Evolutionary conservation across 2,888 invertebrate species (phyloP), one percentile per base, ranked within the genome.

Genomic region (Asteroscopus sphinx): DNA sequence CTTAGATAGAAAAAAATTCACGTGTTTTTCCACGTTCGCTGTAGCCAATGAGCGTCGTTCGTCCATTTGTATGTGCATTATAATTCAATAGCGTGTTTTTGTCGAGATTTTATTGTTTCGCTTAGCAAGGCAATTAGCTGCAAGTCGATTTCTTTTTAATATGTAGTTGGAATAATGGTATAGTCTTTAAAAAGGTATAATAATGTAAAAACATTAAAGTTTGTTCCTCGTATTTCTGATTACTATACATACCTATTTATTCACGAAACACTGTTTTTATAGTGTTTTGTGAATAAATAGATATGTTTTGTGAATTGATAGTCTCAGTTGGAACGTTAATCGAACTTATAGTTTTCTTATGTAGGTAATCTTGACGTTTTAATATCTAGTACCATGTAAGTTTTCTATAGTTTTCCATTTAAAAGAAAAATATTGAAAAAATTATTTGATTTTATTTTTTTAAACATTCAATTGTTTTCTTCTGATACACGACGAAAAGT

Each of bases 11-110:
- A 93, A 92, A 91, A 78, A 76, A 73, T 79, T 91, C 86, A 93
- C 91, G 92, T 93, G 91, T 92, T 92, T 92, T 93, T 91, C 91
- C 90, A 90, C 87, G 87, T 83, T 82, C 69, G 76, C 77, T 82
- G 79, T 83, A 86, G 87, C 92, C 92, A 91, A 91, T 93, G 83
- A 87, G 85, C 81, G 87, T 49, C 67, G 80, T 41, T 57, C 66
- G 46, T 63, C 72, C 57, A 76, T 87, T 85, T 75, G 77, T 86
- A 87, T 83, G 84, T 83, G 86, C 89, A 87, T 89, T 89, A 86
- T 86, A 85, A 90, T 88, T 88, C 73, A 79, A 83, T 82, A 74
- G 66, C 76, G 0, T 76, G 72, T 80, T 87, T 85, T 86, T 88
- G 87, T 86, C 33, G 26, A 28, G 49, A 61, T 74, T 73, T 76